Evolutionary conservation across 2,797 vertebrate genomes (phyloP).

Genomic region (Scarus forsteni): DNA sequence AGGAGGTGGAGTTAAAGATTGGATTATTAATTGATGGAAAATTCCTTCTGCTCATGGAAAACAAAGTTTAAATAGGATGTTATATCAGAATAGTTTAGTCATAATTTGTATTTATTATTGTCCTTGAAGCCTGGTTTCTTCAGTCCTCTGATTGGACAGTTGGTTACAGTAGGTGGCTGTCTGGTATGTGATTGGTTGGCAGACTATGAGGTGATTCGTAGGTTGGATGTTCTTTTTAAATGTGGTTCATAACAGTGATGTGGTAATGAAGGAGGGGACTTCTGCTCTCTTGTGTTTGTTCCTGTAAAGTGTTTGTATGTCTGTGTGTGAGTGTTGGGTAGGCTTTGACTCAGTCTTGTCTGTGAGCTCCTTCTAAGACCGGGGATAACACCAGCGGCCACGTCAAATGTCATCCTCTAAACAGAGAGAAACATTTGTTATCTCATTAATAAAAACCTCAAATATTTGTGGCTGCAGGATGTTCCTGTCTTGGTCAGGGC

Average conservation of each 20-base stretch:
- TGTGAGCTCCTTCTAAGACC: slow-evolving; percentile 17
- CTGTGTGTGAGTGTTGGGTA: slow-evolving; percentile 19
- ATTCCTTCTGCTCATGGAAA: not conserved
- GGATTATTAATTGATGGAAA: slow-evolving; percentile 6
- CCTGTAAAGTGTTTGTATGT: slow-evolving; percentile 24
- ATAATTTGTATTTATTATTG: slow-evolving; percentile 54
- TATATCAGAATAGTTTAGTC: slow-evolving; percentile 22
- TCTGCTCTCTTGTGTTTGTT: slow-evolving; percentile 15
- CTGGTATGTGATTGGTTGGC: slow-evolving; percentile 26
- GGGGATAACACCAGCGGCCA: slow-evolving; percentile 41
- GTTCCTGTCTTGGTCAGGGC: slow-evolving; percentile 43
- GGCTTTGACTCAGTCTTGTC: slow-evolving; percentile 42
- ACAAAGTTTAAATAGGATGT: not conserved
- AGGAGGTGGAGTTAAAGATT: slow-evolving; percentile 3
- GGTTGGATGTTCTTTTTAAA: slow-evolving; percentile 17
- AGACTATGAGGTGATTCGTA: slow-evolving; percentile 18
- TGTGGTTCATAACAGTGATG: slow-evolving; percentile 51
- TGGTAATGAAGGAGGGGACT: slow-evolving; percentile 54
- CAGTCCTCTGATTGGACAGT: slow-evolving; percentile 42
- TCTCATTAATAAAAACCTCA: no score
- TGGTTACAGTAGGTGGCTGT: slow-evolving; percentile 22
- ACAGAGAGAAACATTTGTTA: not conserved
- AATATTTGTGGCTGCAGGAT: slow-evolving; percentile 4
- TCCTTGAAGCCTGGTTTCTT: slow-evolving; percentile 21
- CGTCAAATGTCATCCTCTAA: not conserved